Conservation (phyloP, 2,888 invertebrate species). For the Amphipoea oculea region DNA sequence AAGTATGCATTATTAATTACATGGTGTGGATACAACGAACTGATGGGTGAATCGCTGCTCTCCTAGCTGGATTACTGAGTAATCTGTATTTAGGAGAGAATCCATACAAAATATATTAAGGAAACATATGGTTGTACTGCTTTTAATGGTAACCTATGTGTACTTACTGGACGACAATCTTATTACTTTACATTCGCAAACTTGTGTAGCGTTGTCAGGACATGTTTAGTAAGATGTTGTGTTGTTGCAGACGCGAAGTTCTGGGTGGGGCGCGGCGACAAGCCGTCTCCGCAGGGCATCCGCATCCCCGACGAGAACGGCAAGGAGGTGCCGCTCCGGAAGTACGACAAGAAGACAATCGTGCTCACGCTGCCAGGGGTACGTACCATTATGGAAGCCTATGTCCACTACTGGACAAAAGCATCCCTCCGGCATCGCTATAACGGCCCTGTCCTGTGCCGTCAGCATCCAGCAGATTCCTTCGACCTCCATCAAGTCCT, state of each 20-base stretch:
- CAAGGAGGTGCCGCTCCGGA: conserved; percentile 93
- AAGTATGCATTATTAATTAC: no score
- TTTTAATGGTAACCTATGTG: background rate
- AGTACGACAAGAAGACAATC: conserved; percentile 96
- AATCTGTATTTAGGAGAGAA: background rate
- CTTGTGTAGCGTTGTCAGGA: background rate
- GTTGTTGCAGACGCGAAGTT: conserved; percentile 95
- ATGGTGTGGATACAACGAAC: no score
- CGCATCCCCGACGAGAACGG: conserved; percentile 98
- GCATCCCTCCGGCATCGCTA: background rate
- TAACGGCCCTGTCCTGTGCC: background rate
- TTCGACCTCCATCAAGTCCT: no score
- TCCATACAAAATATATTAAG: background rate
- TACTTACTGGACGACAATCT: background rate
- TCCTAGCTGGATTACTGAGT: no score
- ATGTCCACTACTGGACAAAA: background rate
- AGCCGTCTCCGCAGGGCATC: conserved; percentile 95
- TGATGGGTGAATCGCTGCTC: no score
- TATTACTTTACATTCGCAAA: background rate
- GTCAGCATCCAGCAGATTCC: background rate
- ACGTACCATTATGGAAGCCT: conserved; percentile 40
- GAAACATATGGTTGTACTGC: background rate
- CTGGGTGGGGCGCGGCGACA: conserved; percentile 96
- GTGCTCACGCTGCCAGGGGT: conserved; percentile 96
- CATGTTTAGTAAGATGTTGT: background rate